phyloP scores from a whole-genome alignment of 1,140 invertebrate species.

The Drosophila baimaii region DNA sequence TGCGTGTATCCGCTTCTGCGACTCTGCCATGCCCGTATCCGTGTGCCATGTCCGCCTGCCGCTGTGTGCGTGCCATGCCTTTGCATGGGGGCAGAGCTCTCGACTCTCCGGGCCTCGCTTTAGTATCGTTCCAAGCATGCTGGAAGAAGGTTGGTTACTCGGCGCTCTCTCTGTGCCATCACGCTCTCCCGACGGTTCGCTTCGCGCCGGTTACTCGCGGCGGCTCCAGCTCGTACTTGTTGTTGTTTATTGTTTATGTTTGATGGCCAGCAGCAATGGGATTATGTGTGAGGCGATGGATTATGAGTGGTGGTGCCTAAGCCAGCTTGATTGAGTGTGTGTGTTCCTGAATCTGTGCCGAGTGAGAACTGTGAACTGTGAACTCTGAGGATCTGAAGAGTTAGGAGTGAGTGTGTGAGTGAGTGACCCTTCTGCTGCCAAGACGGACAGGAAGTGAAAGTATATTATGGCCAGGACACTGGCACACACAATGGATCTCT shows the following conservation, averaged over 20 bases:
- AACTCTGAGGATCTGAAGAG: too few species aligned
- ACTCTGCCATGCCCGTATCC: conserved; percentile 3
- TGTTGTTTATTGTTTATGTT: conserved; percentile 46
- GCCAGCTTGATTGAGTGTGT: conserved; percentile 1
- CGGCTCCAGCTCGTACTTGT: background rate
- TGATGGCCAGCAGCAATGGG: conserved; percentile 48
- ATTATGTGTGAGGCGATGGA: conserved; percentile 42
- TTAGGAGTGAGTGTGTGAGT: conserved; percentile 4
- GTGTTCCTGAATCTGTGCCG: conserved; percentile 15
- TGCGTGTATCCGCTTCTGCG: conserved; percentile 34
- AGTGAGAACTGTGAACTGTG: conserved; percentile 4
- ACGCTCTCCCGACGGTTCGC: conserved; percentile 6
- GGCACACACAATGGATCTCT: conserved; percentile 33
- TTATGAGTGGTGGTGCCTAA: conserved; percentile 24
- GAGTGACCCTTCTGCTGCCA: conserved; percentile 24
- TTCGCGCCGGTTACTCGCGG: conserved; percentile 58
- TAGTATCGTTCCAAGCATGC: conserved; percentile 82
- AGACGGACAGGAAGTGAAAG: conserved; percentile 14
- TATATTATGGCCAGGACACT: conserved; percentile 22
- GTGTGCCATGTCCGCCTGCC: conserved; percentile 23
- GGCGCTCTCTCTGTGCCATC: conserved; percentile 23
- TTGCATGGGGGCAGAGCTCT: conserved; percentile 68
- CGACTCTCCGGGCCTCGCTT: conserved; percentile 41
- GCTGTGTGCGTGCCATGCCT: conserved; percentile 29
- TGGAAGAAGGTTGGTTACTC: conserved; percentile 82